Evolutionary conservation across 2,888 invertebrate species (phyloP).

Genomic region (Athrips mouffetella): DNA sequence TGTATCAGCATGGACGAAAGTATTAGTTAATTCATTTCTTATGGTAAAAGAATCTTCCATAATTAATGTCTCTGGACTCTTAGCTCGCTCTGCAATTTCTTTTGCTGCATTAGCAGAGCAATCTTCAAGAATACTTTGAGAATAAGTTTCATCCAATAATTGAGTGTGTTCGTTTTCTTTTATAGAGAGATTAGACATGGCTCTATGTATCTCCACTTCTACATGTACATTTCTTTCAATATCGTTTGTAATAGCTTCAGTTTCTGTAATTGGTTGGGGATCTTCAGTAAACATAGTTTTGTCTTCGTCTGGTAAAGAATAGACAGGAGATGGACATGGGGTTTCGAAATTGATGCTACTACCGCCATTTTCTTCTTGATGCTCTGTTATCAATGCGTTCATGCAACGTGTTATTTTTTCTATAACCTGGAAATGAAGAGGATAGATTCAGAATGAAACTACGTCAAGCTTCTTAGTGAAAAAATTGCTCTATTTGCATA

Average conservation of each 20-base stretch:
- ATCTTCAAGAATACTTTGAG: constrained; percentile 36
- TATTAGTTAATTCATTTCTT: too few relatives aligned
- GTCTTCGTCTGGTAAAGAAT: constrained; percentile 40
- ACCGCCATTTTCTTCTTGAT: constrained; percentile 21
- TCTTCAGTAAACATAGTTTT: constrained; percentile 12
- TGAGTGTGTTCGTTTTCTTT: constrained; percentile 11
- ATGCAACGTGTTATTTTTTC: constrained; percentile 49
- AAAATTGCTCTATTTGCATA: too few relatives aligned
- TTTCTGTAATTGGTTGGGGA: not conserved
- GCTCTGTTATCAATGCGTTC: constrained; percentile 40
- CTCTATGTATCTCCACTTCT: constrained; percentile 25
- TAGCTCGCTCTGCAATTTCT: not conserved
- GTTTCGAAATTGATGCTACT: not conserved
- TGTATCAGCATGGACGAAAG: not conserved
- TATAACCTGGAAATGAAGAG: constrained; percentile 46
- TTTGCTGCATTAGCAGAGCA: not conserved
- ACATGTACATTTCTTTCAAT: not conserved
- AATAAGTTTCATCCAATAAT: constrained; percentile 22
- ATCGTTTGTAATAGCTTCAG: not conserved
- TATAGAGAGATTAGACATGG: constrained; percentile 32
- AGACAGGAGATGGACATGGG: constrained; percentile 33
- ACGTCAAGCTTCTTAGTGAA: too few relatives aligned
- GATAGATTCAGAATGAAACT: too few relatives aligned
- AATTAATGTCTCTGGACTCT: not conserved
- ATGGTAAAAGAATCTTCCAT: not conserved